A percentile compares a stretch with the other conserved stretches of the same genome.
Conservation (phyloP, 2,797 vertebrate species). For the Phrynocephalus guinanensis region DNA sequence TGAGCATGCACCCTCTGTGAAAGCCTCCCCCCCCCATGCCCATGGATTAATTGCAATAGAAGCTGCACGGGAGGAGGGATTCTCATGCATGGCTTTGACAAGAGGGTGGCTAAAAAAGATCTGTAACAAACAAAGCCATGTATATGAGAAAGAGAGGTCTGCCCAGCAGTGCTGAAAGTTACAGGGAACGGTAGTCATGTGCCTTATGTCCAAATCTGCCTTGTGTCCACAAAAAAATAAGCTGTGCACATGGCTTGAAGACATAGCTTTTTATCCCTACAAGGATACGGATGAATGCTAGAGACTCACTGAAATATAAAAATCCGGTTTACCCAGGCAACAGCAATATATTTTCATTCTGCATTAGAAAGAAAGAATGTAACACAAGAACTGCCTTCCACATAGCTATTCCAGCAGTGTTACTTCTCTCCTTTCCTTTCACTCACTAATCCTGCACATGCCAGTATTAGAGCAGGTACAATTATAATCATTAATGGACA, state of each 20-base stretch:
- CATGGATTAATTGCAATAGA: no score
- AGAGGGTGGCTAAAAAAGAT: no score
- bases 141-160: no score
- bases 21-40: no score
- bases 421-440: neutral
- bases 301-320: neutral
- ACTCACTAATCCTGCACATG: neutral
- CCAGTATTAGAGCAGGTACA: neutral
- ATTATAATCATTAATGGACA: neutral
- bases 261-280: neutral
- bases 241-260: neutral
- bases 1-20: no score
- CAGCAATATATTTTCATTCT: neutral
- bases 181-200: no score
- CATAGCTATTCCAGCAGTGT: neutral
- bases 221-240: neutral
- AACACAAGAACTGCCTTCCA: neutral
- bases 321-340: neutral
- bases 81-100: no score
- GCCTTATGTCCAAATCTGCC: neutral
- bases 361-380: constrained; percentile 7
- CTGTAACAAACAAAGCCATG: no score
- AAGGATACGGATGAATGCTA: neutral
- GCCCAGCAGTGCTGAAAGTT: no score
- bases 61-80: no score